phyloP scores from a whole-genome alignment of 1,140 invertebrate genomes.

The Diabrotica undecimpunctata region DNA sequence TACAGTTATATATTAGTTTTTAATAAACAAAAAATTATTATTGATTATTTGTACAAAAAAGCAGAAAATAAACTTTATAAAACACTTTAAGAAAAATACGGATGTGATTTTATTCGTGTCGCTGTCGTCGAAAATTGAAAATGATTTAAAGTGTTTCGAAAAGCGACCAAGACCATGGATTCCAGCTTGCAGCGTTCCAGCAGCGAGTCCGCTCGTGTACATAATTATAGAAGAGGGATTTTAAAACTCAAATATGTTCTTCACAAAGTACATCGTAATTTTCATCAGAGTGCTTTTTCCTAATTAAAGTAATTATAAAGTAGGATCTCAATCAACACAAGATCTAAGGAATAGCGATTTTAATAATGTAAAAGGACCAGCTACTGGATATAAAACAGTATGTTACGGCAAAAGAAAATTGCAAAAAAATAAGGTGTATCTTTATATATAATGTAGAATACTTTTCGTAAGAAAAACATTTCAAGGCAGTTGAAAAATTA shows the following conservation, averaged over 20 bases:
- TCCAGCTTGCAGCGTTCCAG: background rate
- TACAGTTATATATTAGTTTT: too few relatives aligned
- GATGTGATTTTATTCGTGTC: too few relatives aligned
- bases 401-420: background rate
- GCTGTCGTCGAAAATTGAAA: background rate
- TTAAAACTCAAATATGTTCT: constrained; percentile 34
- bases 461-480: too few relatives aligned
- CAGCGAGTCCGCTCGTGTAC: background rate
- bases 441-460: too few relatives aligned
- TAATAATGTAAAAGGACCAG: background rate
- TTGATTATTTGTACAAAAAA: too few relatives aligned
- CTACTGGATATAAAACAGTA: background rate
- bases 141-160: constrained; percentile 2
- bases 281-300: constrained; percentile 37
- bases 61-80: too few relatives aligned
- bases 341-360: constrained; percentile 18
- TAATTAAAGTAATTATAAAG: constrained; percentile 41
- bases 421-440: background rate
- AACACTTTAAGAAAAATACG: too few relatives aligned
- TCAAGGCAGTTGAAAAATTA: too few relatives aligned
- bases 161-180: background rate
- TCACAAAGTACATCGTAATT: constrained; percentile 34
- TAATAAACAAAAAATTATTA: too few relatives aligned
- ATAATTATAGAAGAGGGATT: constrained; percentile 27
- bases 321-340: constrained; percentile 35